Conservation (phyloP, 1,140 invertebrate genomes). For the Harlomillsia oculata region DNA sequence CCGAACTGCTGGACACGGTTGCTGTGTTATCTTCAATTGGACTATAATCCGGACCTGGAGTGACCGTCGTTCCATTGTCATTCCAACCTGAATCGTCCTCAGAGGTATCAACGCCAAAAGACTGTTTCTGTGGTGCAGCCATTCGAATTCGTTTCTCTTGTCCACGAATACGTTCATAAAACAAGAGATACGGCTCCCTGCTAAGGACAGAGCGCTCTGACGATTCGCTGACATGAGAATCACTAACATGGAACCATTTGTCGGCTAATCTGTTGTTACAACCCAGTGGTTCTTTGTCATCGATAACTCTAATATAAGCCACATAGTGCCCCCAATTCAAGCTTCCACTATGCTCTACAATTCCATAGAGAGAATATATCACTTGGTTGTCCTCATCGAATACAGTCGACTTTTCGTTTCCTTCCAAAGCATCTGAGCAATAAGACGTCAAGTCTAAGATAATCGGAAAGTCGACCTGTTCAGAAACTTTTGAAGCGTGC, state of each 20-base stretch:
- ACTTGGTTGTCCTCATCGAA: slow-evolving; percentile 51
- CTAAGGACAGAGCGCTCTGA: slow-evolving; percentile 68
- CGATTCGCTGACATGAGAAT: slow-evolving; percentile 69
- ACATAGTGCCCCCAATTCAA: slow-evolving; percentile 89
- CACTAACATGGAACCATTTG: slow-evolving; percentile 88
- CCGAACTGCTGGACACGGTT: no score
- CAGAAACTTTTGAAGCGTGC: slow-evolving; percentile 63
- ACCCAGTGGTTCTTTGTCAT: not conserved
- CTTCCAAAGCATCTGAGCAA: slow-evolving; percentile 58
- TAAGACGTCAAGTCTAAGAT: slow-evolving; percentile 81
- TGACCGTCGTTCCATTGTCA: no score
- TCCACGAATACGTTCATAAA: slow-evolving; percentile 74
- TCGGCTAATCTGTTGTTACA: slow-evolving; percentile 40
- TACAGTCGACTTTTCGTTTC: slow-evolving; percentile 43
- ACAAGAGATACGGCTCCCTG: slow-evolving; percentile 90
- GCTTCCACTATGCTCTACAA: slow-evolving; percentile 87
- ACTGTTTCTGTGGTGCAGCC: no score
- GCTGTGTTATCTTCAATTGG: no score
- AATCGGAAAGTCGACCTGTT: slow-evolving; percentile 77
- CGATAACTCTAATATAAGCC: slow-evolving; percentile 74
- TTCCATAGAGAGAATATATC: slow-evolving; percentile 76
- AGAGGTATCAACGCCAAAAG: no score
- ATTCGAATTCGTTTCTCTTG: slow-evolving; percentile 11
- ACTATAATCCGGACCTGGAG: no score
- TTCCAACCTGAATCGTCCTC: no score